A percentile compares a stretch with the other conserved stretches of the same genome.
Conservation (phyloP, 2,888 invertebrate genomes). For the Camptogramma bilineatum region DNA sequence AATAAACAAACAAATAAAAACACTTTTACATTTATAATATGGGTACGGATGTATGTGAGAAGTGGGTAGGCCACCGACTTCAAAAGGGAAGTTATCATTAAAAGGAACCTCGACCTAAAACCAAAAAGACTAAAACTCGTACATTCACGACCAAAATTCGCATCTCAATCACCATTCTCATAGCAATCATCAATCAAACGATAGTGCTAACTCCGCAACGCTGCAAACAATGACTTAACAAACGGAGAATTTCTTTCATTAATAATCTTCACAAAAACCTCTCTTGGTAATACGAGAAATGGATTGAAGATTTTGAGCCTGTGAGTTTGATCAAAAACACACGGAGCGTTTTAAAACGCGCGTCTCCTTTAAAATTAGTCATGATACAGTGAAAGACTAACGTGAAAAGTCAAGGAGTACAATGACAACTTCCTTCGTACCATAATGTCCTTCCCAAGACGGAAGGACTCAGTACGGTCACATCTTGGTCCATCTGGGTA, state of each 20-base stretch:
- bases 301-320: slow-evolving; percentile 26
- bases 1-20: no score
- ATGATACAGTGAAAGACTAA: no score
- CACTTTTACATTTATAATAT: no score
- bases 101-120: neutral
- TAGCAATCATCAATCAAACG: slow-evolving; percentile 63
- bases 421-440: no score
- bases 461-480: no score
- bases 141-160: slow-evolving; percentile 16
- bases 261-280: slow-evolving; percentile 46
- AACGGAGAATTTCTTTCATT: slow-evolving; percentile 56
- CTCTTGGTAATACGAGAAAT: slow-evolving; percentile 35
- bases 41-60: no score
- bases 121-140: neutral
- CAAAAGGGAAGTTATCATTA: neutral
- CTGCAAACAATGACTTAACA: slow-evolving; percentile 60
- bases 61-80: neutral
- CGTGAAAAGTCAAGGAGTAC: no score
- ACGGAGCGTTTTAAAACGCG: neutral
- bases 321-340: neutral
- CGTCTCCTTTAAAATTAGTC: neutral
- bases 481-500: no score
- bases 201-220: slow-evolving; percentile 51
- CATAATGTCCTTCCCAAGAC: no score
- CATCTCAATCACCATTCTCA: slow-evolving; percentile 5